A percentile compares a stretch with the other conserved stretches of the same genome.
Evolutionary conservation across 1,140 invertebrate species (phyloP).

Genomic region (Bacillus rossius): DNA sequence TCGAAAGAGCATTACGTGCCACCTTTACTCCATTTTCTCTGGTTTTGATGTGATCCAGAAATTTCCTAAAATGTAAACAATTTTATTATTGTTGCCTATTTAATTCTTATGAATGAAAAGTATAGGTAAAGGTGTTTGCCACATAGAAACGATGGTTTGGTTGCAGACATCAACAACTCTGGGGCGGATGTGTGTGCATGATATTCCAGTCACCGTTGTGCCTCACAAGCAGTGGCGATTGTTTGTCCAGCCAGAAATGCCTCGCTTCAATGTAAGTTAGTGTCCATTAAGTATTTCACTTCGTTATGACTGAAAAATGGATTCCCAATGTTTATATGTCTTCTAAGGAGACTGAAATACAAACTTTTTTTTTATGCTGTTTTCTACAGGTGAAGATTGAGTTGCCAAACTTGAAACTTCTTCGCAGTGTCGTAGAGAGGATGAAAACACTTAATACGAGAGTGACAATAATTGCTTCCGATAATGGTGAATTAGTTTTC

Average conservation of each 20-base stretch:
- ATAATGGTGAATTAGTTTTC: slow-evolving; percentile 60
- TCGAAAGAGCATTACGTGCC: no score
- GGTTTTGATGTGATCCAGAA: no score
- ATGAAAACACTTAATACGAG: slow-evolving; percentile 69
- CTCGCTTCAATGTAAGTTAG: slow-evolving; percentile 62
- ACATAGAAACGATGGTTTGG: no score
- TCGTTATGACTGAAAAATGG: no score
- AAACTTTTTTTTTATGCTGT: no score
- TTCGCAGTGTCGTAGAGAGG: slow-evolving; percentile 71
- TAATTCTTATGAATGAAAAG: no score
- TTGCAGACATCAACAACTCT: slow-evolving; percentile 45
- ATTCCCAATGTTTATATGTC: no score
- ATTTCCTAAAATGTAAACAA: no score
- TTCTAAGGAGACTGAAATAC: no score
- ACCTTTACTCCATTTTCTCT: no score
- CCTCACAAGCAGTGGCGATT: slow-evolving; percentile 68
- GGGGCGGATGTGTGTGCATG: slow-evolving; percentile 63
- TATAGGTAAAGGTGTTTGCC: no score
- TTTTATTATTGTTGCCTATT: no score
- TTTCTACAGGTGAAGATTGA: slow-evolving; percentile 66
- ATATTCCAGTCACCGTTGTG: slow-evolving; percentile 75
- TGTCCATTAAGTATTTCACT: slow-evolving; percentile 14
- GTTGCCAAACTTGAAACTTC: slow-evolving; percentile 64
- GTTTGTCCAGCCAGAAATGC: slow-evolving; percentile 67
- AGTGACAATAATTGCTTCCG: slow-evolving; percentile 62